Conservation (phyloP, 2,888 invertebrate species). For the Bellardia bayeri region DNA sequence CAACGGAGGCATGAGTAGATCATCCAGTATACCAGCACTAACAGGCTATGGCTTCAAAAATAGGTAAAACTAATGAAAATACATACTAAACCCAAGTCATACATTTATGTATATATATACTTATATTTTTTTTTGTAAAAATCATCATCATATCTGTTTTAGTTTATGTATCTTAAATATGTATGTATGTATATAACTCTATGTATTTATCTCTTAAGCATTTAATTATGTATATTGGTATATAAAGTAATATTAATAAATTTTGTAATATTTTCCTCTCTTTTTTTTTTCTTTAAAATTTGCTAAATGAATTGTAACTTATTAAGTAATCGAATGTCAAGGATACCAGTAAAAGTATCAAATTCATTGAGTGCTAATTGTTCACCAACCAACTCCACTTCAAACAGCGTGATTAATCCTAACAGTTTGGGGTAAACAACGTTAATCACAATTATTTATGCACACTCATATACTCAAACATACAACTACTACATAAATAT, state of each 20-base stretch:
- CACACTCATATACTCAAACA: conserved; percentile 19
- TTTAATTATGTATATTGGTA: conserved; percentile 1
- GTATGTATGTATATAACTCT: too few species aligned
- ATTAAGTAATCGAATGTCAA: conserved; percentile 81
- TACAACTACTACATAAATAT: background rate
- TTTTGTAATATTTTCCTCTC: conserved; percentile 27
- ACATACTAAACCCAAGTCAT: conserved; percentile 6
- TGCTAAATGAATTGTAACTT: conserved; percentile 37
- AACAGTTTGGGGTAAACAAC: conserved; percentile 83
- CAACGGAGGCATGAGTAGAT: conserved; percentile 92
- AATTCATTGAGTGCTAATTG: conserved; percentile 77
- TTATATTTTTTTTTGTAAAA: too few species aligned
- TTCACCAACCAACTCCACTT: conserved; percentile 82
- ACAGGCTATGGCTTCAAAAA: conserved; percentile 83
- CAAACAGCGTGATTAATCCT: conserved; percentile 79
- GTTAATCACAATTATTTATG: conserved; percentile 24
- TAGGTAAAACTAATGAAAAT: conserved; percentile 80
- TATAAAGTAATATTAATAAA: conserved; percentile 2
- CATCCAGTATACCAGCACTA: conserved; percentile 95
- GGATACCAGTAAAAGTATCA: conserved; percentile 83
- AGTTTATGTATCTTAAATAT: background rate
- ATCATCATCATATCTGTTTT: background rate
- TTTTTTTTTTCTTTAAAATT: conserved; percentile 60
- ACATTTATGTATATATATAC: too few species aligned
- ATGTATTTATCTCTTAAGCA: background rate